These are phyloP conservation scores for Neolamprologus devosi DNA, from an alignment of 2,113 vertebrate species.

Conservation along the genomic window DNA sequence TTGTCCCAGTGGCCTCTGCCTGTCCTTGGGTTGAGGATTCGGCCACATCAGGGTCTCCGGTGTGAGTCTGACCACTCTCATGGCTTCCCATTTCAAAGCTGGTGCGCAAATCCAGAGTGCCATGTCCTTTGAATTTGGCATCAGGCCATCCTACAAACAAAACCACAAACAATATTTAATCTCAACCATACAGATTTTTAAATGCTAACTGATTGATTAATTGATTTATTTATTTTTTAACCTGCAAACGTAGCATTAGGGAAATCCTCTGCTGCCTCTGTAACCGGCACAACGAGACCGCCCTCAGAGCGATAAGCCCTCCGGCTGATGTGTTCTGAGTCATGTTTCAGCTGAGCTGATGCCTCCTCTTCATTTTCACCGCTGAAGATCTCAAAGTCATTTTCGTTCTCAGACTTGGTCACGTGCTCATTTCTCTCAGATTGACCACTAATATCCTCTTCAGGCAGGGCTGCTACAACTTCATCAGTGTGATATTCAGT, in stretches of 20 bases:
- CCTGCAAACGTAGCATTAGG: conserved; percentile 5
- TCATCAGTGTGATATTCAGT: neutral
- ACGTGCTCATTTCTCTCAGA: neutral
- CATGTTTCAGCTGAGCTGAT: neutral
- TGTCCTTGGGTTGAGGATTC: neutral
- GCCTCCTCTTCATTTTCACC: neutral
- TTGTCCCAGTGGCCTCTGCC: neutral
- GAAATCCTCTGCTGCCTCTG: neutral
- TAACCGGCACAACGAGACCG: neutral
- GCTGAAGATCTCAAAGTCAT: neutral
- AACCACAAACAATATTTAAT: neutral
- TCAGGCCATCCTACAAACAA: conserved; percentile 3
- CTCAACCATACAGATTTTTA: neutral
- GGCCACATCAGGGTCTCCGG: neutral
- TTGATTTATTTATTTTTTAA: neutral
- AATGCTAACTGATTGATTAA: neutral
- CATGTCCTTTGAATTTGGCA: neutral
- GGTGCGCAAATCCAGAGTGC: neutral
- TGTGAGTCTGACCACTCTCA: neutral
- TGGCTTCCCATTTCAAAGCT: neutral
- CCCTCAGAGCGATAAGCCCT: conserved; percentile 34
- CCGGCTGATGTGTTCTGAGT: conserved; percentile 3
- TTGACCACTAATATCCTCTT: neutral
- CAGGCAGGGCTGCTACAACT: neutral
- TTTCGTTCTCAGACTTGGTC: neutral